phyloP scores from a whole-genome alignment of 2,797 vertebrate genomes.

The Tympanoctomys barrerae region DNA sequence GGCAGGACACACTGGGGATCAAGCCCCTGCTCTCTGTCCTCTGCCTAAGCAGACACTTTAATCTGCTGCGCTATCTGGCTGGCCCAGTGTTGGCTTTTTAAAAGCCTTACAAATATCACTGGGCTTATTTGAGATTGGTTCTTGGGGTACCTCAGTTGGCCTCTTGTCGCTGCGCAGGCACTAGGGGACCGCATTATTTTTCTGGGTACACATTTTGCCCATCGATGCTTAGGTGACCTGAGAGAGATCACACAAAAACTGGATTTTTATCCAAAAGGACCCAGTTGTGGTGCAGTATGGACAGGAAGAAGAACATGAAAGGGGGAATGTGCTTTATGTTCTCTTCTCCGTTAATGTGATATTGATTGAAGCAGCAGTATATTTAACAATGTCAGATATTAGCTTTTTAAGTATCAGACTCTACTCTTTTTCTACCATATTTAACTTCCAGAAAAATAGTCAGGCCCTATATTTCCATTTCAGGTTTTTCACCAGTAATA shows the following conservation, averaged over 20 bases:
- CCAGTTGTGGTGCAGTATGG: not conserved
- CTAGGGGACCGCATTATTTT: not conserved
- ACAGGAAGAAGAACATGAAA: not conserved
- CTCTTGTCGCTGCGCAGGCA: not conserved
- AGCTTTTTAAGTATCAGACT: not conserved
- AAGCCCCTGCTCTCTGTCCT: too few species aligned
- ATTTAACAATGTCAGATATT: not conserved
- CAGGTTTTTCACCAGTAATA: not conserved
- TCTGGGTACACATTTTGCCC: constrained; percentile 20
- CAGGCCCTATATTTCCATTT: not conserved
- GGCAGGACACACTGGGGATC: too few species aligned
- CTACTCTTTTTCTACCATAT: not conserved
- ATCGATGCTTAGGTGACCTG: constrained; percentile 5
- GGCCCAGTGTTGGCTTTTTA: not conserved
- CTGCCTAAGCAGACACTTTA: too few species aligned
- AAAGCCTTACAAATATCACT: not conserved
- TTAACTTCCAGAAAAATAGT: constrained; percentile 16
- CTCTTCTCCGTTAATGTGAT: not conserved
- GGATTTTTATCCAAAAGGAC: not conserved
- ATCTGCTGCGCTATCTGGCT: too few species aligned
- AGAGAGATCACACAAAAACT: constrained; percentile 34
- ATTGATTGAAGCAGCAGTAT: constrained; percentile 18
- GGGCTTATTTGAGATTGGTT: constrained; percentile 44
- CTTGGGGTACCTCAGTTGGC: not conserved
- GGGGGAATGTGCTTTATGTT: not conserved